Evolutionary conservation across 2,797 vertebrate genomes (phyloP), one percentile per base, ranked within the genome.

Genomic region (Cetoscarus ocellatus): DNA sequence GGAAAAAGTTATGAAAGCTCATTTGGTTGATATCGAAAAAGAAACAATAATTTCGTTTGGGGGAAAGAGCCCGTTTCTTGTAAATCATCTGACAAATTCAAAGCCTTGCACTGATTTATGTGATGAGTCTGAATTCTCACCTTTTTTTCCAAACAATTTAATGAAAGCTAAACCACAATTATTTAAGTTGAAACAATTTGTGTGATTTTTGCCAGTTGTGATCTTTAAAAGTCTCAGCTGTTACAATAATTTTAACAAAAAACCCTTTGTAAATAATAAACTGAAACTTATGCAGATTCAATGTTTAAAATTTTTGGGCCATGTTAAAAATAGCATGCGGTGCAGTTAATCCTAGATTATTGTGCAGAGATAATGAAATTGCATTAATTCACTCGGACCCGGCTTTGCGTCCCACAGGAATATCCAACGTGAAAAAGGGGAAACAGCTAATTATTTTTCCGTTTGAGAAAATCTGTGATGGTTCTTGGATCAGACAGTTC

Each of bases 371-470:
- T 79, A 83, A 61, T 82, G 52, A 85, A 81, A 90, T 84, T 80
- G 77, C 62, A 88, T 87, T 71, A 38, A 72, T 85, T 90, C 90
- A 36, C 78, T 80, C 79, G 62, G 82, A 86, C 78, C 71, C 78
- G 88, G 36, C 57, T 3, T 5, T 57, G 61, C 1, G 80, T 95
- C 92, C 93, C 94, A 66, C 56, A 70, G 92, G 94, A 77, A 90
- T 79, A 73, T 49, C 3, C 58, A 47, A 83, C 71, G 89, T 77
- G 82, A 82, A 88, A 61, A 10, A 72, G 77, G 80, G 45, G 87
- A 94, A 93, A 92, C 84, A 87, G 92, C 81, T 93, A 94, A 93
- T 95, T 95, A 95, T 93, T 95, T 96, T 96, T 96, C 94, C 95
- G 88, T 94, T 88, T 96, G 93, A 95, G 89, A 85, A 91, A 93